Percentiles rank a stretch among this genome's conserved stretches.
These are phyloP conservation scores for Adelphocoris suturalis DNA, from an alignment of 2,888 invertebrate genomes.

Conservation along the genomic window DNA sequence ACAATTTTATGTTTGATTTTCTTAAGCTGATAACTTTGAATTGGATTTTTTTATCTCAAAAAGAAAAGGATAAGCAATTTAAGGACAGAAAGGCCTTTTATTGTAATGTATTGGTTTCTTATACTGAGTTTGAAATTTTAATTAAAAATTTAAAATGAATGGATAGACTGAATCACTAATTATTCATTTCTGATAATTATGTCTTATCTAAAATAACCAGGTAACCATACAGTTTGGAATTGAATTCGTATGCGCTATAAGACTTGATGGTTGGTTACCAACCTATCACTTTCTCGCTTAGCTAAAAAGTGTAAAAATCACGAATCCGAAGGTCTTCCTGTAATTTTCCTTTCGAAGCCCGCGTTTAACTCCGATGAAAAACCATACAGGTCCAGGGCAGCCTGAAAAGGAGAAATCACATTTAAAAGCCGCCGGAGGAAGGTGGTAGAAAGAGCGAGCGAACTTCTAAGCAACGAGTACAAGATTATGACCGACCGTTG, in stretches of 20 bases:
- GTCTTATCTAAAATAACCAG: no score
- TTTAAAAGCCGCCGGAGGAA: slow-evolving; percentile 6
- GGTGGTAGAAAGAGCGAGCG: background rate
- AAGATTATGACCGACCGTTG: slow-evolving; percentile 2
- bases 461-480: background rate
- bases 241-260: background rate
- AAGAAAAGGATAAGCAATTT: no score
- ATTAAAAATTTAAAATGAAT: no score
- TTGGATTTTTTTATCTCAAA: no score
- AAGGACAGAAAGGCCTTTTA: no score
- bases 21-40: no score
- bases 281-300: slow-evolving; percentile 16
- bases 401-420: slow-evolving; percentile 18
- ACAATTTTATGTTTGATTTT: no score
- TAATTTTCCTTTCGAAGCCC: slow-evolving; percentile 8
- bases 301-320: background rate
- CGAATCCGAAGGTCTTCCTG: slow-evolving; percentile 14
- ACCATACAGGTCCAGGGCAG: background rate
- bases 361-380: background rate
- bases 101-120: no score
- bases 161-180: no score
- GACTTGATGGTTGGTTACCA: background rate
- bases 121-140: no score
- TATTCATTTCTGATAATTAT: no score
- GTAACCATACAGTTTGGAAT: no score